These are phyloP conservation scores for Cryptops parisi DNA, from an alignment of 2,888 invertebrate species.

Conservation along the genomic window DNA sequence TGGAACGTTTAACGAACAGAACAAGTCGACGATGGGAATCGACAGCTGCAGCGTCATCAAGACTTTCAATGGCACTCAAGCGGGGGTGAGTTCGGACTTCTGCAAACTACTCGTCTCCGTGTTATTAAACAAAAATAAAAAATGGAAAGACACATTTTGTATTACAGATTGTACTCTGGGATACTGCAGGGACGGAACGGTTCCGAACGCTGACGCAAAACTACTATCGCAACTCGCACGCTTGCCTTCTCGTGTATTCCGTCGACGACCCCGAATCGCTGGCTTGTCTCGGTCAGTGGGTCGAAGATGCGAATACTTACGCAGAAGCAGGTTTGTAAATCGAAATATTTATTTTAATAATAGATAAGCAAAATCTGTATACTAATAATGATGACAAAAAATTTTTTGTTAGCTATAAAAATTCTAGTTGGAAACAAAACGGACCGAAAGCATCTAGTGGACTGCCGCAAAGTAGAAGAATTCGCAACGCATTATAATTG, in stretches of 20 bases:
- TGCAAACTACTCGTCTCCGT: too few species aligned
- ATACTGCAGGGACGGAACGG: slow-evolving; percentile 21
- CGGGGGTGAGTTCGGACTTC: slow-evolving; percentile 16
- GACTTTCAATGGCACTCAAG: slow-evolving; percentile 16
- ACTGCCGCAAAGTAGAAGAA: slow-evolving; percentile 19
- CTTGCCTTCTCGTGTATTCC: slow-evolving; percentile 20
- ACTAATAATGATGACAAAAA: too few species aligned
- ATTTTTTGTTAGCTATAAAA: slow-evolving; percentile 17
- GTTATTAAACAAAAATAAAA: too few species aligned
- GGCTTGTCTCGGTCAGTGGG: slow-evolving; percentile 19
- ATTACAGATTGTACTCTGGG: slow-evolving; percentile 20
- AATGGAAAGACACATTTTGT: too few species aligned
- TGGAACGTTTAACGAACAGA: slow-evolving; percentile 17
- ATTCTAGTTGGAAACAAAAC: slow-evolving; percentile 19
- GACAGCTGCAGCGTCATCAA: slow-evolving; percentile 16
- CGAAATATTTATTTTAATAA: background rate
- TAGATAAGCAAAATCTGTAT: too few species aligned
- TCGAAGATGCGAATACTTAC: slow-evolving; percentile 19
- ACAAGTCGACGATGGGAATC: slow-evolving; percentile 17
- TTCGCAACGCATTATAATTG: slow-evolving; percentile 21
- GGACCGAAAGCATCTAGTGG: slow-evolving; percentile 16
- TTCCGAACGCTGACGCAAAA: slow-evolving; percentile 21
- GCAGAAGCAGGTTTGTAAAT: slow-evolving; percentile 19
- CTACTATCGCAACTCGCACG: slow-evolving; percentile 21
- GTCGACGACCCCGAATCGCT: slow-evolving; percentile 20